A percentile compares a stretch with the other conserved stretches of the same genome.
Conservation (phyloP, 2,797 vertebrate species). For the Anas flavirostris region DNA sequence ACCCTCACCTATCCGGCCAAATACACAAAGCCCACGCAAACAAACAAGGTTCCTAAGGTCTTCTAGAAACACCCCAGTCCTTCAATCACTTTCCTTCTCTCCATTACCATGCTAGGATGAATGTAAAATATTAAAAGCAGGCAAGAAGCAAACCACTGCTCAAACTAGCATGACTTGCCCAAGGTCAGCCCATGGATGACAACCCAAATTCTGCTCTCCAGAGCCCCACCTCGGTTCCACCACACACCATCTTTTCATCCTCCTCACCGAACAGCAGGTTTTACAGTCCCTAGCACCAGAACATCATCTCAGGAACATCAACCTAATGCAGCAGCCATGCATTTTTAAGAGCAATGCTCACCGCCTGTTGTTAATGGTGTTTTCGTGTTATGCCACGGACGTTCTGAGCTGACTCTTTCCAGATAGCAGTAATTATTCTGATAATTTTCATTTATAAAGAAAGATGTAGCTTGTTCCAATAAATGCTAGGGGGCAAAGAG, state of each 20-base stretch:
- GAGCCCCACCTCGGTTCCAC: not conserved
- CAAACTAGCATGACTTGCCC: not conserved
- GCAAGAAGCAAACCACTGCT: not conserved
- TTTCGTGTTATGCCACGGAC: not conserved
- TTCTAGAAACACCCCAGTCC: not conserved
- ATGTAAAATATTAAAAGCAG: not conserved
- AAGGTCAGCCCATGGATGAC: not conserved
- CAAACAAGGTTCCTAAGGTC: not conserved
- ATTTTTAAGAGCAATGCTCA: not conserved
- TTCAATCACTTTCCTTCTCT: not conserved
- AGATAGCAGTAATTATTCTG: not conserved
- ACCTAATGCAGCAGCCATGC: accelerated
- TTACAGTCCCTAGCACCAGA: not conserved
- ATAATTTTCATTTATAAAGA: not conserved
- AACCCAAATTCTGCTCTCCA: not conserved
- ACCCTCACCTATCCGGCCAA: not conserved
- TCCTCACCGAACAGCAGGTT: not conserved
- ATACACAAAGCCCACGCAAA: not conserved
- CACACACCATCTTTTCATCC: not conserved
- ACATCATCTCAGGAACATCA: not conserved
- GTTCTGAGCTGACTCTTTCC: not conserved
- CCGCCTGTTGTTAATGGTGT: not conserved
- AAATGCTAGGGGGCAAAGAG: accelerated
- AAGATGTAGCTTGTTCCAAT: not conserved
- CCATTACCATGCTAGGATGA: not conserved